Base-by-base conservation (phyloP, 1,140 invertebrate species). In the Panulirus ornatus region DNA sequence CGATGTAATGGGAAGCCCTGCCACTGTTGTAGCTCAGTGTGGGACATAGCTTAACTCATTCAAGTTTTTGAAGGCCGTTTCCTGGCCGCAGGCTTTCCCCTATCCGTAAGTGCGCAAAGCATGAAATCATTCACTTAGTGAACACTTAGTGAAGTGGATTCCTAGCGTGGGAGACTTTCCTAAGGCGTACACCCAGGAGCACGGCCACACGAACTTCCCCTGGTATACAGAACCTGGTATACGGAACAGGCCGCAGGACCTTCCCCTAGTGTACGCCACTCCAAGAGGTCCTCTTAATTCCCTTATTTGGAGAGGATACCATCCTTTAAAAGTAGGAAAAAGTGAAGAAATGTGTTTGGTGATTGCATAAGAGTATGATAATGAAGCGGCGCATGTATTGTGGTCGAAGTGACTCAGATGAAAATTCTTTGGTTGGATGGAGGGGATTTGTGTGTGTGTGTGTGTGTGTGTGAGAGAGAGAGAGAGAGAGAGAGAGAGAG, bases 401-500 rank as follows among this genome's bases (percentile, higher is more conserved):
- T 58, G 22, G 22, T 11, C 22, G 9, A 58, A 58, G 51, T 58
- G 9, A 58, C 9, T 22, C 22, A 22, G 9, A 9, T 58, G 22
- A 11, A 58, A 58, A 11, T 58, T 9, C 9, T 22, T 58, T 11
- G 9, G n/a, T n/a, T n/a, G n/a, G n/a, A n/a, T n/a, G n/a, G n/a
- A n/a, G n/a, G n/a, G n/a, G n/a, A n/a, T n/a, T n/a, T n/a, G n/a
- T n/a, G n/a, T n/a, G n/a, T n/a, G n/a, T n/a, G n/a, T n/a, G n/a
- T n/a, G n/a, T n/a, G 22, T 58, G 9, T 9, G 51, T 11, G 51
- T 58, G 51, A 58, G 51, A 58, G 51, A 58, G 51, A 58, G 51
- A 58, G 51, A 58, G 51, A 58, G 51, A 58, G 51, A 58, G 51
- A 58, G 51, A 58, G 51, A 58, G 51, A 58, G 51, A 58, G 51